phyloP scores from a whole-genome alignment of 1,140 invertebrate genomes.

The Drosophila arawakana region DNA sequence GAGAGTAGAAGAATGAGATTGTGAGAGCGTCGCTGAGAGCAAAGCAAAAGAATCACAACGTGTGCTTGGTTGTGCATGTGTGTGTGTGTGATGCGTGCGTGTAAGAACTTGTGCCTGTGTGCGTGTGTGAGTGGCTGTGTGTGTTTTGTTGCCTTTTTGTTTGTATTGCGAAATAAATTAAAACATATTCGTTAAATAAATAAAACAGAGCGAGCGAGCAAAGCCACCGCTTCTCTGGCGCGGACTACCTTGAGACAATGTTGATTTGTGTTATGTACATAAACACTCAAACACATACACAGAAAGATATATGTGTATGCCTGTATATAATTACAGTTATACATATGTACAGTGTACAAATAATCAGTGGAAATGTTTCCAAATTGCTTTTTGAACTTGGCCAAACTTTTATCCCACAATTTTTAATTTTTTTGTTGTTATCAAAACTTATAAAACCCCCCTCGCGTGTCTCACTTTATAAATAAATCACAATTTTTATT shows the following conservation, averaged over 20 bases:
- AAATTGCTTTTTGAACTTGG: constrained; percentile 39
- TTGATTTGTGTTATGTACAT: constrained; percentile 50
- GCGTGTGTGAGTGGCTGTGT: constrained; percentile 13
- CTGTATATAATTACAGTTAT: not conserved
- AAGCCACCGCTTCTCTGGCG: constrained; percentile 18
- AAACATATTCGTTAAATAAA: constrained; percentile 78
- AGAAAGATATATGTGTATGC: not conserved
- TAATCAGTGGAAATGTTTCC: constrained; percentile 44
- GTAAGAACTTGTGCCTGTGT: constrained; percentile 1
- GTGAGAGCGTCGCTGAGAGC: not conserved
- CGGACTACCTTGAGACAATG: constrained; percentile 67
- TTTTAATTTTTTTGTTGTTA: constrained; percentile 22
- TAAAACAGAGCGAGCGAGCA: constrained; percentile 47
- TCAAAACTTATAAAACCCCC: constrained; percentile 11
- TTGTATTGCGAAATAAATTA: constrained; percentile 70
- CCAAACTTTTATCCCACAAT: constrained; percentile 5
- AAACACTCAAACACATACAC: constrained; percentile 8
- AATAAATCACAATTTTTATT: constrained; percentile 45
- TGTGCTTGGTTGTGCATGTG: not conserved
- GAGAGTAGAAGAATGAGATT: constrained; percentile 2
- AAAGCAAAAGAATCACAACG: constrained; percentile 16
- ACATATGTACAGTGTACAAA: constrained; percentile 16
- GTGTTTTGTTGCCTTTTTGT: constrained; percentile 30
- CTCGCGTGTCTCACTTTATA: constrained; percentile 8
- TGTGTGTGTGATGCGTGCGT: not conserved